Percentiles rank a stretch among this genome's conserved stretches.
Conservation (phyloP, 2,888 invertebrate genomes). For the Ryuthela nishihirai region DNA sequence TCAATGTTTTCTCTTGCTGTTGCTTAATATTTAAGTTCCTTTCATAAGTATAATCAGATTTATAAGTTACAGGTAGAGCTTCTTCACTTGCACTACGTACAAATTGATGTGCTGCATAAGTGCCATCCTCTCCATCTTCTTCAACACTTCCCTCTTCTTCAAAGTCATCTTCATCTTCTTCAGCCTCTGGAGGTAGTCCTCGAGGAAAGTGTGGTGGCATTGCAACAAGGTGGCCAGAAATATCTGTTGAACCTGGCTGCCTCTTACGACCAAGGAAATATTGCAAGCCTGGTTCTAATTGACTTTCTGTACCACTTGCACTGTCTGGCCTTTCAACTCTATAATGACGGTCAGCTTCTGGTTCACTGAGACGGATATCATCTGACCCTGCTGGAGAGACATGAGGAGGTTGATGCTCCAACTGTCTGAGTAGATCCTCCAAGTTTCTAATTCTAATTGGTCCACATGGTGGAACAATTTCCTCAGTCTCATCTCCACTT, state of each 20-base stretch:
- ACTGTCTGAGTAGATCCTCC: slow-evolving; percentile 74
- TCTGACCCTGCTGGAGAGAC: slow-evolving; percentile 87
- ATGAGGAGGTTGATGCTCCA: slow-evolving; percentile 44
- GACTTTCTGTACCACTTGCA: slow-evolving; percentile 43
- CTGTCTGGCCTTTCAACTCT: slow-evolving; percentile 35
- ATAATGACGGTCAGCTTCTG: slow-evolving; percentile 79
- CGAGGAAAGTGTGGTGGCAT: slow-evolving; percentile 15
- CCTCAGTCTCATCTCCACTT: slow-evolving; percentile 61
- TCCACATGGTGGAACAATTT: slow-evolving; percentile 67
- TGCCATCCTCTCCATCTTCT: slow-evolving; percentile 27
- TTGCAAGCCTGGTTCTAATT: slow-evolving; percentile 28
- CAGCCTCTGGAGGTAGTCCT: slow-evolving; percentile 15
- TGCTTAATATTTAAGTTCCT: slow-evolving; percentile 41
- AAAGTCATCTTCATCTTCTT: slow-evolving; percentile 42
- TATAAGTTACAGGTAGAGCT: slow-evolving; percentile 41
- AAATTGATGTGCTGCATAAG: slow-evolving; percentile 37
- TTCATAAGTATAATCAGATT: slow-evolving; percentile 41
- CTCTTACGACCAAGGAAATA: slow-evolving; percentile 11
- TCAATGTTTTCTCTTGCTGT: slow-evolving; percentile 41
- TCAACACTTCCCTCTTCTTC: slow-evolving; percentile 39
- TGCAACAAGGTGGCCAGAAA: slow-evolving; percentile 56
- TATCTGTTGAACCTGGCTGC: slow-evolving; percentile 44
- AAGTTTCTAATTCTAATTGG: slow-evolving; percentile 84
- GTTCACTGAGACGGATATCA: slow-evolving; percentile 79
- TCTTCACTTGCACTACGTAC: slow-evolving; percentile 45